Conservation (phyloP, 2,888 invertebrate genomes). For the Labia minor region DNA sequence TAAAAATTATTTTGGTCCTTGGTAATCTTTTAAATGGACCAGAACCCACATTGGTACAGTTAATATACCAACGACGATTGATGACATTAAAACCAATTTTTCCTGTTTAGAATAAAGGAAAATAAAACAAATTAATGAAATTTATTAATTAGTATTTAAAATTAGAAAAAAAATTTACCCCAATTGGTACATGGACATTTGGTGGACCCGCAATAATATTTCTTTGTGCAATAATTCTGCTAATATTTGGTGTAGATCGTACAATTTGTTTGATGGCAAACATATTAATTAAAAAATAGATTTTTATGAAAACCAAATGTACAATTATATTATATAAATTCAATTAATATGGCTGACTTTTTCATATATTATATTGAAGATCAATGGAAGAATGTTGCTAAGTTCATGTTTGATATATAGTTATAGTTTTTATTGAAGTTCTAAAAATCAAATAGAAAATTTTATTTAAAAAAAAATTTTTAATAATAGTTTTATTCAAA, state of each 20-base stretch:
- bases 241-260: slow-evolving; percentile 16
- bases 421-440: no score
- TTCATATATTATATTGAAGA: no score
- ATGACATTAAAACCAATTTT: slow-evolving; percentile 17
- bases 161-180: background rate
- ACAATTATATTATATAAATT: background rate
- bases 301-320: background rate
- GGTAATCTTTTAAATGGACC: slow-evolving; percentile 18
- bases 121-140: background rate
- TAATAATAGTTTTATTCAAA: no score
- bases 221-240: background rate
- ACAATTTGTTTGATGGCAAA: slow-evolving; percentile 17
- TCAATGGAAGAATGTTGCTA: no score
- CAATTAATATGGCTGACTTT: no score
- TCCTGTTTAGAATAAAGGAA: slow-evolving; percentile 22
- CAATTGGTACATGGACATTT: background rate
- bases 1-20: no score
- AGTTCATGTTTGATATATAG: no score
- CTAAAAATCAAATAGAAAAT: no score
- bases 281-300: slow-evolving; percentile 18
- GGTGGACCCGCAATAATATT: background rate
- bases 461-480: no score
- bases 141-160: background rate
- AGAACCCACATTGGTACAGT: slow-evolving; percentile 19
- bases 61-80: slow-evolving; percentile 18